Evolutionary conservation across 2,888 invertebrate species (phyloP).

Genomic region (Agrotis puta): DNA sequence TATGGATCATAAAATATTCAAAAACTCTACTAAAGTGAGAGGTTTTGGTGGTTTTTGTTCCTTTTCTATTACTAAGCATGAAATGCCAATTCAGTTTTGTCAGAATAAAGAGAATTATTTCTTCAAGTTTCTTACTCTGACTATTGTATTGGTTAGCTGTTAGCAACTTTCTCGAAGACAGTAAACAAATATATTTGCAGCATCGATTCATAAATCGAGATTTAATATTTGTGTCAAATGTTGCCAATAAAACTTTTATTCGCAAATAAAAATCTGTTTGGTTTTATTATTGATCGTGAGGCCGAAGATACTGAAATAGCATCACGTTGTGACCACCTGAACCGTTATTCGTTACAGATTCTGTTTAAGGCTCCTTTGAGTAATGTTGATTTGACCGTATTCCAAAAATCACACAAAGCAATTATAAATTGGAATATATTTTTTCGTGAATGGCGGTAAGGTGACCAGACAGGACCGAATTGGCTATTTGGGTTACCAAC

Average conservation of each 20-base stretch:
- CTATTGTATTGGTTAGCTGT: neutral
- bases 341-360: slow-evolving; percentile 65
- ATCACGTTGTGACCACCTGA: slow-evolving; percentile 56
- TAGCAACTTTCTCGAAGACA: neutral
- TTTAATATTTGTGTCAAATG: slow-evolving; percentile 31
- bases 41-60: slow-evolving; percentile 20
- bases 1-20: slow-evolving; percentile 39
- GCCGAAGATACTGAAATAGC: slow-evolving; percentile 61
- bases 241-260: slow-evolving; percentile 29
- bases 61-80: neutral
- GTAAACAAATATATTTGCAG: slow-evolving; percentile 8
- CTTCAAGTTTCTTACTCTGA: neutral
- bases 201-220: slow-evolving; percentile 10
- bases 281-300: slow-evolving; percentile 33
- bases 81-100: neutral
- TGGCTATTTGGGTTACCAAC: slow-evolving; percentile 46
- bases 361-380: slow-evolving; percentile 25
- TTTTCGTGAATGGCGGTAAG: slow-evolving; percentile 29
- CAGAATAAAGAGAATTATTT: neutral
- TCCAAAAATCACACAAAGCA: slow-evolving; percentile 26
- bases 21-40: slow-evolving; percentile 16
- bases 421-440: slow-evolving; percentile 29
- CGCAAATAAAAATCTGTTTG: slow-evolving; percentile 18
- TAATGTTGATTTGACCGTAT: slow-evolving; percentile 35
- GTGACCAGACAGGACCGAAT: slow-evolving; percentile 30